Evolutionary conservation across 1,140 invertebrate genomes (phyloP).

Genomic region (Drosophila pallidifrons): DNA sequence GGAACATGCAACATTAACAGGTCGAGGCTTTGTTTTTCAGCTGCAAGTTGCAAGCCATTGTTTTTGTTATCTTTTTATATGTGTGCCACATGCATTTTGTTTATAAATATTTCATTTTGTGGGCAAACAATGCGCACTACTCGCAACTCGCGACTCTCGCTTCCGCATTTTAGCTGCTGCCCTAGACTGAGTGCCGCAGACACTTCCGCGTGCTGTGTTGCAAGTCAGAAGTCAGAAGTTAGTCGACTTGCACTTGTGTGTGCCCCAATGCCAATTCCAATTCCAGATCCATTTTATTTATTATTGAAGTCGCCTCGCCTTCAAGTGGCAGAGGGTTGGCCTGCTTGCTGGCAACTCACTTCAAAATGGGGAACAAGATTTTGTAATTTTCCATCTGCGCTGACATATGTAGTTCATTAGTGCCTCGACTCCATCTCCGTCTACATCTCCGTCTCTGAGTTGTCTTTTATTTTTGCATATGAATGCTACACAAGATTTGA

Average conservation of each 20-base stretch:
- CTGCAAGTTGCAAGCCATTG: constrained; percentile 9
- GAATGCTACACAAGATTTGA: constrained; percentile 75
- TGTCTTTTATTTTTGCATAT: constrained; percentile 54
- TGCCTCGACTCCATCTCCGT: neutral
- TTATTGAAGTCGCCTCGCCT: constrained; percentile 62
- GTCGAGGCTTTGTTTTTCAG: constrained; percentile 48
- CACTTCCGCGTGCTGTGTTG: constrained; percentile 42
- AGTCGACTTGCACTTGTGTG: constrained; percentile 38
- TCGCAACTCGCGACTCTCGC: constrained; percentile 25
- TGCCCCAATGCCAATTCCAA: constrained; percentile 55
- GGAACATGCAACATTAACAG: constrained; percentile 23
- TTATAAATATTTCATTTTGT: constrained; percentile 61
- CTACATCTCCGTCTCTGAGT: neutral
- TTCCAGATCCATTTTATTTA: constrained; percentile 34
- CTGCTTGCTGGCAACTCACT: constrained; percentile 21
- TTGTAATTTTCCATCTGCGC: constrained; percentile 79
- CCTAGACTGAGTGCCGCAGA: constrained; percentile 8
- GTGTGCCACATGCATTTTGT: constrained; percentile 73
- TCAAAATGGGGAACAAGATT: constrained; percentile 62
- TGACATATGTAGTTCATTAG: constrained; percentile 82
- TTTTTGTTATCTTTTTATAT: constrained; percentile 58
- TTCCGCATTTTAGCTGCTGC: constrained; percentile 54
- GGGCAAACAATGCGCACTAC: constrained; percentile 60
- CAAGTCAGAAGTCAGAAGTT: constrained; percentile 2
- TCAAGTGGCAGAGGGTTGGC: constrained; percentile 42